These are phyloP conservation scores for Plumapathes pennacea DNA, from an alignment of 92 coral and sea anemone genomes.

Conservation along the genomic window DNA sequence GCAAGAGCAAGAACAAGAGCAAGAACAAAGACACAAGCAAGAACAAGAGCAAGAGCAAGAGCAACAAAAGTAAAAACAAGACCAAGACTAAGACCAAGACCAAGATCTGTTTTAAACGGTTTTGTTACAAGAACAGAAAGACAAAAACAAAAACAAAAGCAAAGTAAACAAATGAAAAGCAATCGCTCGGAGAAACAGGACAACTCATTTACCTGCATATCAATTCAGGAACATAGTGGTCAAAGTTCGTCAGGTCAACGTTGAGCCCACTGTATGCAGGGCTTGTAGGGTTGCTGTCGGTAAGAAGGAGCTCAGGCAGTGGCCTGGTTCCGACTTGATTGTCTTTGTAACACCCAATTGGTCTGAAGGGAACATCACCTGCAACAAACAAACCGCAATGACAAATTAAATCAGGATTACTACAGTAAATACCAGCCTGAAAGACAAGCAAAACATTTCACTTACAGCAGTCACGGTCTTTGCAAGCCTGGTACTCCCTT, in stretches of 20 bases:
- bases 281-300: slow-evolving; percentile 67
- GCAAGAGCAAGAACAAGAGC: no score
- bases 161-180: no score
- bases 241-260: slow-evolving; percentile 60
- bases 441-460: not conserved
- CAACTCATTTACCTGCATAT: slow-evolving; percentile 98
- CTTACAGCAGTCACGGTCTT: slow-evolving; percentile 77
- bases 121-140: no score
- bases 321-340: slow-evolving; percentile 65
- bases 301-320: slow-evolving; percentile 77
- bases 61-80: no score
- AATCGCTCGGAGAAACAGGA: no score
- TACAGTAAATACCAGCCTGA: not conserved
- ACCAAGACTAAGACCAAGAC: no score
- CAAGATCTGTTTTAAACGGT: no score
- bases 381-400: not conserved
- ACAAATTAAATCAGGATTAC: not conserved
- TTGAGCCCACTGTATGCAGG: slow-evolving; percentile 69
- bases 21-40: no score
- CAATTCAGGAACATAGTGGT: slow-evolving; percentile 69
- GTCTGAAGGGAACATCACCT: slow-evolving; percentile 81
- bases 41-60: no score
- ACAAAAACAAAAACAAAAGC: no score
- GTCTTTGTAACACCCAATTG: slow-evolving; percentile 91
- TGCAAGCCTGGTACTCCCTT: slow-evolving; percentile 55